Percentiles rank a stretch among this genome's conserved stretches.
phyloP scores from a whole-genome alignment of 2,797 vertebrate genomes.

The Catostomus latipinnis region DNA sequence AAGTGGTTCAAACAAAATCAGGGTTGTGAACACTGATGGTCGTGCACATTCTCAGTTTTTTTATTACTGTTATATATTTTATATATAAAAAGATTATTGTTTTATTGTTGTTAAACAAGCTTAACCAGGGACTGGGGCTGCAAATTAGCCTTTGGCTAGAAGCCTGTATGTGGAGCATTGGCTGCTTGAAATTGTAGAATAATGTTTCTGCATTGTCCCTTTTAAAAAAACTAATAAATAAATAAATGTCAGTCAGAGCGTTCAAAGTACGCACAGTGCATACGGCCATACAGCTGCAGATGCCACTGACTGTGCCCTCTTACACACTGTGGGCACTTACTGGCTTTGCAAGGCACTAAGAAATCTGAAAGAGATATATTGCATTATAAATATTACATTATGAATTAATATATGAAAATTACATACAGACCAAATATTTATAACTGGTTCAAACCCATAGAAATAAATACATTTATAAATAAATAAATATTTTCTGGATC shows the following conservation, averaged over 20 bases:
- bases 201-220: too few species aligned
- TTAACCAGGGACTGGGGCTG: background rate
- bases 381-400: background rate
- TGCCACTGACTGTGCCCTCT: conserved; percentile 4
- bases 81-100: background rate
- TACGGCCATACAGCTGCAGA: too few species aligned
- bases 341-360: background rate
- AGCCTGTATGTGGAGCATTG: background rate
- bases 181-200: too few species aligned
- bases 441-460: background rate
- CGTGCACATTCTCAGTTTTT: too few species aligned
- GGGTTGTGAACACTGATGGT: too few species aligned
- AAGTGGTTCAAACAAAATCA: too few species aligned
- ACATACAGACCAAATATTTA: background rate
- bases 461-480: background rate
- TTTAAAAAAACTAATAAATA: too few species aligned
- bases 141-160: background rate
- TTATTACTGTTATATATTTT: too few species aligned
- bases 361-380: conserved; percentile 14
- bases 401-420: conserved; percentile 12
- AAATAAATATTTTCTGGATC: conserved; percentile 27
- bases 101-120: background rate
- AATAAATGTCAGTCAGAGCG: too few species aligned
- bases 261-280: too few species aligned
- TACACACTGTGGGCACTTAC: conserved; percentile 44